Percentiles rank a stretch among this genome's conserved stretches.
These are phyloP conservation scores for Thryonomys swinderianus DNA, from an alignment of 2,113 vertebrate genomes.

Conservation along the genomic window DNA sequence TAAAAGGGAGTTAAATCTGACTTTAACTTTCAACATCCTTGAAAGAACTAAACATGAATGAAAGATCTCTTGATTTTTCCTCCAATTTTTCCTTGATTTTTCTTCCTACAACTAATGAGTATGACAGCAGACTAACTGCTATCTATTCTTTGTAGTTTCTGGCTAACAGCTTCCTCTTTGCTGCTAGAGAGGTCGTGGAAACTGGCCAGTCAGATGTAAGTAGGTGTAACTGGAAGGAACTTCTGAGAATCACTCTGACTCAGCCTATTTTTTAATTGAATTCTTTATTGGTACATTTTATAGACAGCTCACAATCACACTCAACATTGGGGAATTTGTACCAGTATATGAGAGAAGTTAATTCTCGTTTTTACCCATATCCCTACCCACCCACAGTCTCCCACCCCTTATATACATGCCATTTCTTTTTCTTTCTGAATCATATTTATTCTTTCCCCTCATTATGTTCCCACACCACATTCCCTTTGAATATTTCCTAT, in stretches of 20 bases:
- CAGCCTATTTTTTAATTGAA: neutral
- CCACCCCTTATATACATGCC: no score
- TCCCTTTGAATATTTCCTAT: no score
- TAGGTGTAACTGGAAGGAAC: neutral
- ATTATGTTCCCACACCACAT: no score
- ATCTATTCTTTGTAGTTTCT: neutral
- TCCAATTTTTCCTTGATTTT: no score
- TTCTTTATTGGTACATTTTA: no score
- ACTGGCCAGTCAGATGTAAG: neutral
- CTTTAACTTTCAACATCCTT: constrained; percentile 21
- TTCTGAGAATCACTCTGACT: neutral
- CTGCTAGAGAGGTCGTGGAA: neutral
- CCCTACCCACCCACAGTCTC: no score
- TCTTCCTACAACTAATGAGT: constrained; percentile 5
- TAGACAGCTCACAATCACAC: no score
- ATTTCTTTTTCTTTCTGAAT: no score
- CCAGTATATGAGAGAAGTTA: no score
- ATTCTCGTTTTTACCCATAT: no score
- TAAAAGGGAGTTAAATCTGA: neutral
- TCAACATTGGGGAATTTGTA: no score
- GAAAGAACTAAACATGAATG: constrained; percentile 41
- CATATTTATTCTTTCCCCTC: no score
- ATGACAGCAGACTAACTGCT: neutral
- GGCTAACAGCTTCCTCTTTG: neutral
- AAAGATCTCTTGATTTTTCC: neutral